phyloP scores from a whole-genome alignment of 1,140 invertebrate species.

The Eueides isabella region DNA sequence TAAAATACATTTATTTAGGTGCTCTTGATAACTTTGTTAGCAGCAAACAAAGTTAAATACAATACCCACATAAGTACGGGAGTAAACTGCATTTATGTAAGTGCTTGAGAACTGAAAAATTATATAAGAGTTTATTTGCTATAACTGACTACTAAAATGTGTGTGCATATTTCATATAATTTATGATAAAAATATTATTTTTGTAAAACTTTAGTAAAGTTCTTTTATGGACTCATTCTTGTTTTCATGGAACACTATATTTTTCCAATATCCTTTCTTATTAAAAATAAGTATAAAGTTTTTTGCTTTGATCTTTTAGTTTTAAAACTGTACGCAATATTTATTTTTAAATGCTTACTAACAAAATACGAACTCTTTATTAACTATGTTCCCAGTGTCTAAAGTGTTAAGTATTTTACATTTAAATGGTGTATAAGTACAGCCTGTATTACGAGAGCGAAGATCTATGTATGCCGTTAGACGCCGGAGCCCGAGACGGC shows the following conservation, averaged over 20 bases:
- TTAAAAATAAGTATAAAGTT: background rate
- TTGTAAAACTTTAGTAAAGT: background rate
- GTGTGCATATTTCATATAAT: background rate
- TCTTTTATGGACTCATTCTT: background rate
- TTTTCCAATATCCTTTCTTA: background rate
- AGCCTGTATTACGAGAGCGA: constrained; percentile 67
- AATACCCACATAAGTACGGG: no score
- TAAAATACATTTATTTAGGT: no score
- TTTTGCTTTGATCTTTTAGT: background rate
- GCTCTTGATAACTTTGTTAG: no score
- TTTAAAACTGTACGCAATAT: background rate
- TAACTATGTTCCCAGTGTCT: no score
- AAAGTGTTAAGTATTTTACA: no score
- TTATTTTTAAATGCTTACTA: background rate
- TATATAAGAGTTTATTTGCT: background rate
- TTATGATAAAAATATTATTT: background rate
- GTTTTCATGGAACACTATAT: background rate
- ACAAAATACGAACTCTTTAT: no score
- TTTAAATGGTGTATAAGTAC: constrained; percentile 14
- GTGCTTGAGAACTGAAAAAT: no score
- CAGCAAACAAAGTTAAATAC: no score
- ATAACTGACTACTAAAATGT: background rate
- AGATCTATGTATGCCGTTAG: constrained; percentile 65
- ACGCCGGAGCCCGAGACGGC: constrained; percentile 56
- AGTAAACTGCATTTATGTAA: no score